A percentile compares a stretch with the other conserved stretches of the same genome.
Conservation (phyloP, 1,140 invertebrate species). For the Aphelinus certus region DNA sequence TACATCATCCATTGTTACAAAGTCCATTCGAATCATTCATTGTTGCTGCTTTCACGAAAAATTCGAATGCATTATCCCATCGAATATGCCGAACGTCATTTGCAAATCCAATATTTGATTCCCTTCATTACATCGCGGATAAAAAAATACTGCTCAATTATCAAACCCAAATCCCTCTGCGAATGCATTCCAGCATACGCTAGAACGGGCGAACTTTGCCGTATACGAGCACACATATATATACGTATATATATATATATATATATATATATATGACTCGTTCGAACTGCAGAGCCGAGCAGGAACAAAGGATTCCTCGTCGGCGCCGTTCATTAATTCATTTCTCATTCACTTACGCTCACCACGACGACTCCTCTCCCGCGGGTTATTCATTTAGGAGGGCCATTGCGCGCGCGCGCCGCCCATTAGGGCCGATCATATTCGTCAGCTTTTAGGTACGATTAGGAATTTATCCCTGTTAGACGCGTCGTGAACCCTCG, state of each 20-base stretch:
- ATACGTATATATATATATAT: neutral
- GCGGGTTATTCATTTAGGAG: slow-evolving; percentile 34
- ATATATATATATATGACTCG: neutral
- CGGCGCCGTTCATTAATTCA: slow-evolving; percentile 40
- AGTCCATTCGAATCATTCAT: too few relatives aligned
- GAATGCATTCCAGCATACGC: too few relatives aligned
- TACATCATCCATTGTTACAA: too few relatives aligned
- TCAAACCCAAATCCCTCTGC: too few relatives aligned
- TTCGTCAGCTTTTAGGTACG: slow-evolving; percentile 50
- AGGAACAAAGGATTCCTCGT: slow-evolving; percentile 38
- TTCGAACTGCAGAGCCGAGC: neutral
- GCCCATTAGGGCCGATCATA: slow-evolving; percentile 48
- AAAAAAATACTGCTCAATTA: too few relatives aligned
- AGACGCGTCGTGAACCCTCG: slow-evolving; percentile 34
- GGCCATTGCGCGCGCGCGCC: slow-evolving; percentile 29
- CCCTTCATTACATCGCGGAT: too few relatives aligned
- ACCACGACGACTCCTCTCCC: neutral
- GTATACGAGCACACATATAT: too few relatives aligned
- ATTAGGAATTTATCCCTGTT: slow-evolving; percentile 51
- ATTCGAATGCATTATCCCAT: too few relatives aligned
- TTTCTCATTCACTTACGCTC: slow-evolving; percentile 22
- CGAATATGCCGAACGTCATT: too few relatives aligned
- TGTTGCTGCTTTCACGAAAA: too few relatives aligned
- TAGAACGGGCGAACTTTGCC: too few relatives aligned
- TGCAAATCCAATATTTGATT: too few relatives aligned